These are phyloP conservation scores for Tragelaphus imberbis DNA, from an alignment of 2,113 vertebrate genomes.

Conservation along the genomic window DNA sequence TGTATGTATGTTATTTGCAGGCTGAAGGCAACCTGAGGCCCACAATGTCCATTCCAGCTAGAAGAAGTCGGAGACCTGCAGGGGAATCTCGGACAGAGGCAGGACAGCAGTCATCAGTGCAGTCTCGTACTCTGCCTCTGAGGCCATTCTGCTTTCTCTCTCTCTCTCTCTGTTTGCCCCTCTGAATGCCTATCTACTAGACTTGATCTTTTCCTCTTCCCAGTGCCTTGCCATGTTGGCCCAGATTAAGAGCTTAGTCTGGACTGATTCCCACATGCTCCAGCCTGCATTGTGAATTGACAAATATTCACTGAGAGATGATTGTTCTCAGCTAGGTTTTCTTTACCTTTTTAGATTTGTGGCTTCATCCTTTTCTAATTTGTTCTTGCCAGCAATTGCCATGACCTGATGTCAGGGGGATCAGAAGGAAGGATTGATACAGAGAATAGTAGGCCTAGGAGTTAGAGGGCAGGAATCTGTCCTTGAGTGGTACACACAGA, in stretches of 20 bases:
- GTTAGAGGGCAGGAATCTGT: neutral
- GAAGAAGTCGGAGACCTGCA: neutral
- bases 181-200: neutral
- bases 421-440: neutral
- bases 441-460: neutral
- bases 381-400: neutral
- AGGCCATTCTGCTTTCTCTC: neutral
- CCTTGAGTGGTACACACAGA: neutral
- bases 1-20: neutral
- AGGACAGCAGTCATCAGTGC: neutral
- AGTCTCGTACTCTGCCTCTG: neutral
- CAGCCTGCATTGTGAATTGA: neutral
- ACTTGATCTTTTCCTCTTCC: neutral
- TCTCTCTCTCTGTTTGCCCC: neutral
- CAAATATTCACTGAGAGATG: neutral
- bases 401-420: neutral
- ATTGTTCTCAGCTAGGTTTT: neutral
- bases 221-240: neutral
- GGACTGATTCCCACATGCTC: neutral
- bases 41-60: neutral
- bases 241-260: neutral
- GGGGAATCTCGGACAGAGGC: neutral
- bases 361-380: constrained; percentile 14
- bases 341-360: neutral
- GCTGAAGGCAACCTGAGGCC: neutral